Conservation (phyloP, 2,888 invertebrate species). For the Strigamia crassipes region DNA sequence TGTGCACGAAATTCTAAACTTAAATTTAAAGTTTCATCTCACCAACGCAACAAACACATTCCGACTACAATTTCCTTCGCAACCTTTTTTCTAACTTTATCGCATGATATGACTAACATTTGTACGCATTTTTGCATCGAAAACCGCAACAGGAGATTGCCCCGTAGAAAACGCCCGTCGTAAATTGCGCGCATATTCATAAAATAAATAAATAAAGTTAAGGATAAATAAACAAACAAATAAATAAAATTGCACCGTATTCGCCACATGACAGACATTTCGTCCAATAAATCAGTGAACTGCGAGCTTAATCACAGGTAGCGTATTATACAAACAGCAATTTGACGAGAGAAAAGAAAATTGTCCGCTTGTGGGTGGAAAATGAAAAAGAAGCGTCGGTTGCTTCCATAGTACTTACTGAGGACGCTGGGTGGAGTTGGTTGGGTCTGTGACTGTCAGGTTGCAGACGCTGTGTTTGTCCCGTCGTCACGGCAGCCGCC, state of each 20-base stretch:
- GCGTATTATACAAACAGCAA: not conserved
- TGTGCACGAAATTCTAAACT: not conserved
- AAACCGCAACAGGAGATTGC: slow-evolving; percentile 2
- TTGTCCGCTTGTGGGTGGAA: not conserved
- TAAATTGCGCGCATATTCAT: not conserved
- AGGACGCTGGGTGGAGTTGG: slow-evolving; percentile 46
- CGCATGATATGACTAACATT: not conserved
- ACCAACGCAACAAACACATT: not conserved
- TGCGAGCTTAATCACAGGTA: not conserved
- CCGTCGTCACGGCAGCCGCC: slow-evolving; percentile 41
- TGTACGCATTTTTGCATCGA: not conserved
- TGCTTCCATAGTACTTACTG: slow-evolving; percentile 6
- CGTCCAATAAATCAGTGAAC: not conserved
- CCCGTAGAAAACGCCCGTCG: slow-evolving; percentile 8
- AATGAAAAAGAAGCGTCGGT: not conserved
- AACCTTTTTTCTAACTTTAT: not conserved
- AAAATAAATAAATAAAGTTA: not conserved
- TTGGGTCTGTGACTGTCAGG: slow-evolving; percentile 31
- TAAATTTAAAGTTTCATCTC: not conserved
- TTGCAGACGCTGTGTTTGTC: slow-evolving; percentile 23
- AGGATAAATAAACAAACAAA: not conserved
- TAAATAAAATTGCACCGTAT: not conserved
- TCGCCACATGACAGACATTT: not conserved
- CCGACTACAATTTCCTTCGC: not conserved
- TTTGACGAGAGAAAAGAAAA: not conserved